A percentile compares a stretch with the other conserved stretches of the same genome.
Evolutionary conservation across 1,140 invertebrate genomes (phyloP).

Genomic region (Agrypnia vestita): DNA sequence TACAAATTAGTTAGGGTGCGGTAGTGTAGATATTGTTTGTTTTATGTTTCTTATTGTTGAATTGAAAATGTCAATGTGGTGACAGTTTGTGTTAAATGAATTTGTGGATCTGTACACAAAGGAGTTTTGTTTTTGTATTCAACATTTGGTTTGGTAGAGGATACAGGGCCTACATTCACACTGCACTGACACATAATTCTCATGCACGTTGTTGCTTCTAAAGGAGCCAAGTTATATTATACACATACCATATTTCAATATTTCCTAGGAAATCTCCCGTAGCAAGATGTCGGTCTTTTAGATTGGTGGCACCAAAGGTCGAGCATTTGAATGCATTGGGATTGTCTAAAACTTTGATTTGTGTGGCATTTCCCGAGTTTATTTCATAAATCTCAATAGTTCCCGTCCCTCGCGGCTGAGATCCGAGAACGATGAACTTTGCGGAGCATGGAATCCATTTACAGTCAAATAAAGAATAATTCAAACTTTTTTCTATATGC

Average conservation of each 20-base stretch:
- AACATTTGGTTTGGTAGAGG: too few species aligned
- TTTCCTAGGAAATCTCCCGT: conserved; percentile 94
- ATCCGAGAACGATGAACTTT: conserved; percentile 93
- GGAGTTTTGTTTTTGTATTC: too few species aligned
- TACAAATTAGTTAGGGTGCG: too few species aligned
- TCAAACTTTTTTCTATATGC: conserved; percentile 87
- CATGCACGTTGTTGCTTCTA: too few species aligned
- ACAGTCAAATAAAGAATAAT: conserved; percentile 92
- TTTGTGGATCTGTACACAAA: too few species aligned
- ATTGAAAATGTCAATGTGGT: too few species aligned
- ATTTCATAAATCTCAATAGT: conserved; percentile 92
- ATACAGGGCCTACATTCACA: too few species aligned
- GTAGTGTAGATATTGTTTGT: too few species aligned
- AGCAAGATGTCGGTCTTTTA: conserved; percentile 86
- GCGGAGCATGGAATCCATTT: conserved; percentile 96
- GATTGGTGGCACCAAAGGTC: conserved; percentile 90
- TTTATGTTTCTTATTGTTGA: too few species aligned
- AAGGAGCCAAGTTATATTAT: background rate
- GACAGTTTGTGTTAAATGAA: too few species aligned
- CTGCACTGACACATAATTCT: too few species aligned
- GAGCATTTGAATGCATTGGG: conserved; percentile 92
- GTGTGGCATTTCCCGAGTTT: conserved; percentile 80
- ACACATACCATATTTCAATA: conserved; percentile 84
- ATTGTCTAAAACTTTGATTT: conserved; percentile 84
- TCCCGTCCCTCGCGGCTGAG: conserved; percentile 86